phyloP scores from a whole-genome alignment of 2,113 vertebrate species.

The Centropus bengalensis region DNA sequence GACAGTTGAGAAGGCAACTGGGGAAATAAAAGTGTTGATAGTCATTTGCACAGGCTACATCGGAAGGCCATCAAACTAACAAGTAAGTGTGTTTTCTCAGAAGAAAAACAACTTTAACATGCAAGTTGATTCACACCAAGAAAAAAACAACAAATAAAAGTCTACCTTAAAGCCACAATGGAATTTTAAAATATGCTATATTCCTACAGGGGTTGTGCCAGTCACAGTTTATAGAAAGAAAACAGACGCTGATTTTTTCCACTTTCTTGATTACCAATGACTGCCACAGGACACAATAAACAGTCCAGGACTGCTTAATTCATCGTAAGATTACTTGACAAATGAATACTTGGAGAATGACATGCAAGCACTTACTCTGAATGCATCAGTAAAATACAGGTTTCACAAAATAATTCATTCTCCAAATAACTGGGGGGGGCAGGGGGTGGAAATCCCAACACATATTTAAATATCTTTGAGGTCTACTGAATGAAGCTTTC shows the following conservation, averaged over 20 bases:
- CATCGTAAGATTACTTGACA: neutral
- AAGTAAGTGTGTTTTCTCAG: neutral
- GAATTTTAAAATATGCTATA: neutral
- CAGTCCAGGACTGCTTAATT: neutral
- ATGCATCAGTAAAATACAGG: neutral
- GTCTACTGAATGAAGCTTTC: rapidly evolving
- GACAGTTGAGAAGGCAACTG: neutral
- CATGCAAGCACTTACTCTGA: neutral
- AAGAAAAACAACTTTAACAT: neutral
- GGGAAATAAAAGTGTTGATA: neutral
- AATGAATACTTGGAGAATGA: neutral
- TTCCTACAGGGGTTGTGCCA: neutral
- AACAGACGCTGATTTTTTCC: neutral
- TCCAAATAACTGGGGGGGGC: neutral
- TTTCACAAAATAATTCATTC: neutral
- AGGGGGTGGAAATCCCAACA: neutral
- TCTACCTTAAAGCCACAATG: neutral
- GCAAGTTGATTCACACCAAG: neutral
- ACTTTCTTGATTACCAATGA: neutral
- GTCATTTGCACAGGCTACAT: neutral
- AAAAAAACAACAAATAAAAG: too few relatives aligned
- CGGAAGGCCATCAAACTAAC: neutral
- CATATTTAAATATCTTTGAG: neutral
- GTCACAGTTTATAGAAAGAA: neutral
- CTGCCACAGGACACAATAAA: neutral